Base-by-base conservation (phyloP, 2,113 vertebrate genomes). In the Plotosus lineatus region DNA sequence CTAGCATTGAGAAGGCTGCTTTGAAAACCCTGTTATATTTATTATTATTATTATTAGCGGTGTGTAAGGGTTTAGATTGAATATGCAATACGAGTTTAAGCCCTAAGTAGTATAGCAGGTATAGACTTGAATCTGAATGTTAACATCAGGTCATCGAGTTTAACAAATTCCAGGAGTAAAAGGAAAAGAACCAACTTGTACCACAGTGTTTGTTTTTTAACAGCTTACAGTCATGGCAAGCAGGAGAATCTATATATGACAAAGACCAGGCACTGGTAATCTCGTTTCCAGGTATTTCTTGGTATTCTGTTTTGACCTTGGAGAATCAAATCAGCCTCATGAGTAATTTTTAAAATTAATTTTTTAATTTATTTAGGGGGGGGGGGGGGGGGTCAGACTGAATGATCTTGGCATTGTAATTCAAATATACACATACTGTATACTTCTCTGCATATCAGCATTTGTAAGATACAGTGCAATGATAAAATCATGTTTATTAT, bases 171-270 rank as follows among this genome's bases (percentile, higher is more conserved):
- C 72, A 44, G 36, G 38, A 46, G 72, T 28, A 69, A 53, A 80
- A 44, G 21, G 33, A 46, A 68, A 76, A 50, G 53, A 60, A 44
- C 40, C 19, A 40, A 50, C 28, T 17, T 4, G 61, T 61, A 50
- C 58, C 60, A 40, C 31, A 31, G 77, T 58, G 50, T 55, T 80
- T 68, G 31, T 66, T 83, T 81, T 81, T 75, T 31, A 75, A 68
- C 71, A 68, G 58, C 73, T 76, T 36, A 53, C 38, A 5, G 48
- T 65, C 72, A 63, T 83, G 68, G 76, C 77, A 84, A 50, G 80
- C 36, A 28, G 84, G 85, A 80, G 83, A 86, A 77, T 72, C 53
- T 46, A 36, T 48, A 48, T 68, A 71, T 60, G 85, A 89, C 58
- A 58, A 50, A 53, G 77, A 77, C 50, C 85, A 86, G 85, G 77